A percentile compares a stretch with the other conserved stretches of the same genome.
Conservation (phyloP, 2,797 vertebrate species). For the Gallirallus australis region DNA sequence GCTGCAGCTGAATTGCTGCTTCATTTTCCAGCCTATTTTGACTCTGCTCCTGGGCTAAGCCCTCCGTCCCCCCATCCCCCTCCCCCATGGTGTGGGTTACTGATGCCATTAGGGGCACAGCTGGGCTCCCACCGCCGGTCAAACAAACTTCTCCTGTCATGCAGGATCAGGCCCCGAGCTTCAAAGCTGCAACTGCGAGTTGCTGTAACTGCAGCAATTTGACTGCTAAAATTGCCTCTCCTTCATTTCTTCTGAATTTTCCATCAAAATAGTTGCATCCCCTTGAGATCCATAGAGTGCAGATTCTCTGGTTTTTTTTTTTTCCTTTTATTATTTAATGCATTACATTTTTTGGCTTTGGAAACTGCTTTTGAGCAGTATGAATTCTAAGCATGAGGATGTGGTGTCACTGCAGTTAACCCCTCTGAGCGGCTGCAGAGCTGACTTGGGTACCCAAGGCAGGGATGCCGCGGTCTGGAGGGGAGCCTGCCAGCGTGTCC, state of each 20-base stretch:
- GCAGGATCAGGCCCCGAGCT: background rate
- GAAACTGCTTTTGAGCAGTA: background rate
- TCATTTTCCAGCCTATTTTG: background rate
- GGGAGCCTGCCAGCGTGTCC: background rate
- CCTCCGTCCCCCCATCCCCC: background rate
- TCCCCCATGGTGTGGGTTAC: background rate
- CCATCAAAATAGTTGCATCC: slow-evolving; percentile 40
- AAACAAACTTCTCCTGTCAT: background rate
- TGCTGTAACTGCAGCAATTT: slow-evolving; percentile 31
- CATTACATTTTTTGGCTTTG: background rate
- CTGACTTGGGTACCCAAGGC: background rate
- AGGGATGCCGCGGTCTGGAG: background rate
- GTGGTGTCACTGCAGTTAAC: background rate
- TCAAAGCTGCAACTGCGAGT: background rate
- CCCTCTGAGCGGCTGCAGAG: background rate
- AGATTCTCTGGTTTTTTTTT: background rate
- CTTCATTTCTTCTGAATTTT: slow-evolving; percentile 56
- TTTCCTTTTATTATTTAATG: background rate
- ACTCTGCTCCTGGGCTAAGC: background rate
- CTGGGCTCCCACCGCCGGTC: background rate
- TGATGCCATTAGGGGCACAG: background rate
- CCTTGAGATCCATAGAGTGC: slow-evolving; percentile 16
- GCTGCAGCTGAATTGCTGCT: background rate
- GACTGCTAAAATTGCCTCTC: slow-evolving; percentile 59
- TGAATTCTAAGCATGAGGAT: background rate